Conservation (phyloP, 2,113 vertebrate genomes). For the Saccopteryx leptura region DNA sequence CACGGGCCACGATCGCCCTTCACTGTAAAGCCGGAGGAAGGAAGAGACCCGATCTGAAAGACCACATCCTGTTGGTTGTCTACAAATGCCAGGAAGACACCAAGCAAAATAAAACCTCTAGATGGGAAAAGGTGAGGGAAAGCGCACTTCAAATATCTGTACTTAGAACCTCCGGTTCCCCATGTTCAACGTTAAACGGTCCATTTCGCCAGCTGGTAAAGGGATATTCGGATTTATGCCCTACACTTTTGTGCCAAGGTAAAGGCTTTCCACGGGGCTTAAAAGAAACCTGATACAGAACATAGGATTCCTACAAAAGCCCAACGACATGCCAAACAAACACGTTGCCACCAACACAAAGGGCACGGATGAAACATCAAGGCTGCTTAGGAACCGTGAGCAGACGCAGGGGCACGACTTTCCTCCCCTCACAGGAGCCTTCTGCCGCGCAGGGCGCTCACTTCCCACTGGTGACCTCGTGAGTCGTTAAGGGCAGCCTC, state of each 20-base stretch:
- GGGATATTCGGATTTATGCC: neutral
- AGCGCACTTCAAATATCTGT: neutral
- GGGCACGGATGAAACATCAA: neutral
- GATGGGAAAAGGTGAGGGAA: neutral
- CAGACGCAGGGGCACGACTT: neutral
- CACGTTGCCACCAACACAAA: neutral
- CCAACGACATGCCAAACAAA: neutral
- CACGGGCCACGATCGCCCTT: neutral
- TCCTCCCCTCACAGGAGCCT: neutral
- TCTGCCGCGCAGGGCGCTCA: neutral
- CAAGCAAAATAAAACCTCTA: neutral
- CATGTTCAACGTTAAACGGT: neutral
- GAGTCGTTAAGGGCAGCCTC: neutral
- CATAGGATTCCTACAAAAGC: neutral
- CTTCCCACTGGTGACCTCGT: neutral
- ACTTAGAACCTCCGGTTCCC: neutral
- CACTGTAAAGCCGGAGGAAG: neutral
- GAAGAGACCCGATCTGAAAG: neutral
- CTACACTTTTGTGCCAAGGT: neutral
- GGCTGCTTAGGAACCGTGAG: neutral
- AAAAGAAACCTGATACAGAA: slow-evolving; percentile 21
- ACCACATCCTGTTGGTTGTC: neutral
- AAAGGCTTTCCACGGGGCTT: neutral
- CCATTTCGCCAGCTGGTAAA: neutral
- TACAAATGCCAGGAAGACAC: neutral